Base-by-base conservation (phyloP, 2,888 invertebrate genomes). In the Stenotaenia linearis region DNA sequence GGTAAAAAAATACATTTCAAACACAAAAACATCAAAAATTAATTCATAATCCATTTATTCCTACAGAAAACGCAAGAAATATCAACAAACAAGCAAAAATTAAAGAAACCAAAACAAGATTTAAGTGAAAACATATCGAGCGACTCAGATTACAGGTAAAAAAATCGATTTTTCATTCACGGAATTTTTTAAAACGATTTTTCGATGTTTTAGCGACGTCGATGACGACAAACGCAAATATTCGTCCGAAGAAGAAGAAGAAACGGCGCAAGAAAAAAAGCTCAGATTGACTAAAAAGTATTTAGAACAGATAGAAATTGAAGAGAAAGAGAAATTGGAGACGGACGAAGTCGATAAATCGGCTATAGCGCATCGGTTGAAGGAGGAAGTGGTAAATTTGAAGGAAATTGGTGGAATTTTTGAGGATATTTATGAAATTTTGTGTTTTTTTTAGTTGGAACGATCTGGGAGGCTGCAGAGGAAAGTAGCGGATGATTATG, bases 201-300 rank as follows among this genome's bases (percentile, higher is more conserved):
- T 75, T 75, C 10, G 4, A n/a, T 74, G 1, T 74, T 78, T 74
- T 25, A 79, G 79, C 35, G 80, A 80, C 40, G 76, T 45, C 12
- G 82, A 81, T 80, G 87, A 86, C 0, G 28, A 28, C 1, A 91
- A 91, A 82, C 91, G n/a, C n/a, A n/a, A 91, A 83, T 91, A 91
- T 82, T 88, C 82, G 32, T 75, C 80, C 5, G 83, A 84, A n/a
- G 81, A 80, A 30, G 84, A 83, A 30, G 82, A 82, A 35, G 83
- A 84, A 23, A 96, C 95, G 0, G 91, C 92, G 0, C 96, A 97
- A 85, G 95, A 97, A 84, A 97, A 97, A 85, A 93, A 94, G 82
- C 85, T 97, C 77, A 90, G 96, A 74, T 87, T 97, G 81, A 96
- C 97, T 0, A 97, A 97, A 85, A 90, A 93, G 85, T 96, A 96